Percentiles rank a stretch among this genome's conserved stretches.
Conservation (phyloP, 2,797 vertebrate species). For the Pseudocheirus occidentalis region DNA sequence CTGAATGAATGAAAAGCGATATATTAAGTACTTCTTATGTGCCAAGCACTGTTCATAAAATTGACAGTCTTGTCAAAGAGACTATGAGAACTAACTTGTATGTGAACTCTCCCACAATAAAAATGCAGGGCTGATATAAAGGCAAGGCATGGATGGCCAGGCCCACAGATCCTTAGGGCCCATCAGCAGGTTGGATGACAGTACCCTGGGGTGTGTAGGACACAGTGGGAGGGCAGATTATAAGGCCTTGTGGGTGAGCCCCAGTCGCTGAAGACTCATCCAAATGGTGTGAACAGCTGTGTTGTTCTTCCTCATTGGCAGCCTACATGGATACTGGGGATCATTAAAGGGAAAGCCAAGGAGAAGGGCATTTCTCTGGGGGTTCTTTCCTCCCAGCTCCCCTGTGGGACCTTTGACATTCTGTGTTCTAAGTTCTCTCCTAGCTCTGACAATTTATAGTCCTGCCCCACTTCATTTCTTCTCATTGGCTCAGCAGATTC, state of each 20-base stretch:
- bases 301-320: background rate
- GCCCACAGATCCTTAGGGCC: background rate
- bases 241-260: background rate
- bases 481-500: background rate
- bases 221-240: background rate
- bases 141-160: background rate
- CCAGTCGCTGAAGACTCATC: background rate
- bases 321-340: background rate
- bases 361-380: no score
- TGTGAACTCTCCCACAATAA: background rate
- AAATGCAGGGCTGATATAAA: background rate
- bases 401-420: background rate
- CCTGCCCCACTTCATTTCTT: background rate
- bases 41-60: background rate
- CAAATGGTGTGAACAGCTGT: background rate
- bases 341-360: background rate
- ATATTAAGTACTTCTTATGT: background rate
- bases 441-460: background rate
- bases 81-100: background rate
- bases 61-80: background rate
- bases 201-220: background rate
- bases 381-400: no score
- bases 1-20: background rate
- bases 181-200: background rate
- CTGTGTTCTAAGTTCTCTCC: background rate